Evolutionary conservation across 2,113 vertebrate species (phyloP), one percentile per base, ranked within the genome.

Genomic region (Vireo altiloquus): DNA sequence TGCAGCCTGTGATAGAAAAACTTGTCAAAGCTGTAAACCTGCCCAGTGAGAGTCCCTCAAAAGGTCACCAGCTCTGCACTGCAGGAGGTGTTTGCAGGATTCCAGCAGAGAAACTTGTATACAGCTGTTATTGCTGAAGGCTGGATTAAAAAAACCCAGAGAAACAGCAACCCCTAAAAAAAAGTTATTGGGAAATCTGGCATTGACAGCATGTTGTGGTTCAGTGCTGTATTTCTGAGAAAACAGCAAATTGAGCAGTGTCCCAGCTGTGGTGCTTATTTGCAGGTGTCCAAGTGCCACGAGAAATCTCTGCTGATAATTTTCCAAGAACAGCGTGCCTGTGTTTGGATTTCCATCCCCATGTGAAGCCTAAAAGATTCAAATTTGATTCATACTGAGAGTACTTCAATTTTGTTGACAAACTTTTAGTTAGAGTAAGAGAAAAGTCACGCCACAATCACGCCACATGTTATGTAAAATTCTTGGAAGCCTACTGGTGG

Each of bases 191-290:
- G 39, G 60, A 89, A 85, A 35, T 13, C 19, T 40, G 39, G 5
- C 13, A n/a, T 8, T 1, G 6, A 13, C 24, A 82, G 17, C 24
- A 19, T 1, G 2, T 37, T 2, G 1, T 61, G 22, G 20, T 17
- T 59, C 33, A 25, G 6, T 40, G 37, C 78, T 72, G 37, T 7
- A 4, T 46, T 75, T 64, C n/a, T 82, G 59, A 87, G 86, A 69
- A 63, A 82, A 61, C 7, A 80, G 40, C 2, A 3, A 39, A 15
- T 20, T 35, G 23, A 89, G 15, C 6, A 47, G 52, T 14, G 23
- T 44, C 44, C 16, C 35, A 25, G 40, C 2, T 13, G 33, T 28
- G 14, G 21, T 42, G 20, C 18, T n/a, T 65, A 13, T 37, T 71
- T 72, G 42, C 56, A 75, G 35, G 19, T 50, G 37, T 57, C 46